Base-by-base conservation (phyloP, 2,888 invertebrate genomes). In the Leptinotarsa peninsularis region DNA sequence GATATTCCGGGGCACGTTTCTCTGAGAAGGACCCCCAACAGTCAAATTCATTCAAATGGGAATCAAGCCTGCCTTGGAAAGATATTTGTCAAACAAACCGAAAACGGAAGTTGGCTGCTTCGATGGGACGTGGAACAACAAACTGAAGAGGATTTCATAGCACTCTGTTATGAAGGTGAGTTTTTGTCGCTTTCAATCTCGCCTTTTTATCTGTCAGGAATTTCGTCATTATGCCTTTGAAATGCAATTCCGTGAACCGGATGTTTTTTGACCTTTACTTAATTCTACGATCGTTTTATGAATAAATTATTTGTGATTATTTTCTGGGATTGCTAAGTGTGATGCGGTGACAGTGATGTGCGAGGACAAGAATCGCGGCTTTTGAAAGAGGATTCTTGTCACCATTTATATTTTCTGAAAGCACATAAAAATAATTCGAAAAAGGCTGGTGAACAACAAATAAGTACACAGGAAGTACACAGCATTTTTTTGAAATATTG, bases 161-260 rank as follows among this genome's bases (percentile, higher is more conserved):
- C 90, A 68, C 85, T 92, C 80, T 91, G 90, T 85, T 89, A 87
- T 83, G 85, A 88, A 89, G 92, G 92, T 92, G 83, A 89, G 90
- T 76, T 67, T 72, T 74, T 71, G 71, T 73, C 49, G 10, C n/a
- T 75, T 71, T 54, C 58, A 21, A 58, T 58, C n/a, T 58, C 13
- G 23, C 27, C 23, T 58, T 58, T 23, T 58, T 23, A 23, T 5
- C 67, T 52, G 63, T 74, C 52, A 60, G 66, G 63, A 67, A 71
- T 73, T 70, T 54, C 58, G 23, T 76, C 63, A 43, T 17, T 27
- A n/a, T 63, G 43, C 33, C 27, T 63, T 63, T 33, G n/a, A 71
- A 60, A 56, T 56, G 68, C 67, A 73, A 67, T 76, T 60, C 50
- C 23, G 54, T 58, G 23, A 70, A 70, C 70, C 58, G 70, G 70